Evolutionary conservation across 2,888 invertebrate species (phyloP), one percentile per base, ranked within the genome.

Genomic region (Caenorhabditis macrosperma): DNA sequence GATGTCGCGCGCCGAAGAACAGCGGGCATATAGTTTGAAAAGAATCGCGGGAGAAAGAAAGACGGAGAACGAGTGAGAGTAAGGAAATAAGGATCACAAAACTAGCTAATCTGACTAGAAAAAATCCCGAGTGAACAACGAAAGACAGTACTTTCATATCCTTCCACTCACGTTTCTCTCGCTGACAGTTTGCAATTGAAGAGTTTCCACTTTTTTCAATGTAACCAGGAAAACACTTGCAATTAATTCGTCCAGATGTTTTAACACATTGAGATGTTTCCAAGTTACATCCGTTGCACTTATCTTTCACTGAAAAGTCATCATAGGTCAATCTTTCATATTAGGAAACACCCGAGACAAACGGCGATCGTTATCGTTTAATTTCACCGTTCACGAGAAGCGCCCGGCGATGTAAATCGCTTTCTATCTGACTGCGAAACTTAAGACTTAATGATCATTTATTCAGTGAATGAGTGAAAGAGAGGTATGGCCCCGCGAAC

Each of bases 91-190:
- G 20, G 38, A 26, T 33, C 20, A 26, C 9, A 60, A 63, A 78
- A 71, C 71, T 71, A 64, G 78, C 64, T 72, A 72, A 71, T 72
- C 78, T 60, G 66, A 63, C 68, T 69, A 52, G 76, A 50, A 60
- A 20, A 35, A 38, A 72, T 57, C 26, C 28, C 52, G 17, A n/a
- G n/a, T n/a, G n/a, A n/a, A n/a, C n/a, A n/a, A n/a, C n/a, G n/a
- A 44, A 26, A 52, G 52, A 38, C 52, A 44, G 52, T 38, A 3
- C 5, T 44, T 44, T n/a, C 4, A 24, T 24, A n/a, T n/a, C n/a
- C 1, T 24, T 24, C 12, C 2, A 64, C 68, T 59, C 30, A 68
- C 68, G 46, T 57, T 68, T 46, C 12, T 68, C 68, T 15, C 22
- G 17, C 17, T 48, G 57, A 17, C 67, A 67, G 17, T 44, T 26